Conservation (phyloP, 1,140 invertebrate species). For the Caenorhabditis latens region DNA sequence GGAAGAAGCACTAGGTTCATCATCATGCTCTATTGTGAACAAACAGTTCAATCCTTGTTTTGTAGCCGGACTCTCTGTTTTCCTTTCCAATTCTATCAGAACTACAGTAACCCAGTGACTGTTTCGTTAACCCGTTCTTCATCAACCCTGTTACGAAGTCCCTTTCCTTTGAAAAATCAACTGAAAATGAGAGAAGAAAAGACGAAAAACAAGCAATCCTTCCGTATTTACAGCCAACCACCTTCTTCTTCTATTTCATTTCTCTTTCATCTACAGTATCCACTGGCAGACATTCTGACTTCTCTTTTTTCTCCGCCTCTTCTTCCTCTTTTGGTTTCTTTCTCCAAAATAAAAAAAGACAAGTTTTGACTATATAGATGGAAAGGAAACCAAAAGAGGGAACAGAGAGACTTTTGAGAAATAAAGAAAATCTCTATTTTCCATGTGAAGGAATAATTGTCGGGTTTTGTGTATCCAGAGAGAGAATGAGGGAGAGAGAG, state of each 20-base stretch:
- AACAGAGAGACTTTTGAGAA: slow-evolving; percentile 24
- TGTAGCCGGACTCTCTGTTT: too few species aligned
- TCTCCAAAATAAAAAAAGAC: slow-evolving; percentile 41
- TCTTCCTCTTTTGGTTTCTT: slow-evolving; percentile 24
- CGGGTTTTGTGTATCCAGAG: slow-evolving; percentile 28
- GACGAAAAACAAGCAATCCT: slow-evolving; percentile 28
- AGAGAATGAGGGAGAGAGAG: background rate
- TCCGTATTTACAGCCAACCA: slow-evolving; percentile 38
- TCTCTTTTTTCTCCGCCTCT: background rate
- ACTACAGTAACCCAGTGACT: background rate
- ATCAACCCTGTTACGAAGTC: background rate
- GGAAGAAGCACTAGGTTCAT: too few species aligned
- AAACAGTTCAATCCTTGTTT: too few species aligned
- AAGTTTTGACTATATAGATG: slow-evolving; percentile 55
- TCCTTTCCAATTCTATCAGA: too few species aligned
- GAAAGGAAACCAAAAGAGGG: background rate
- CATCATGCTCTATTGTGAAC: too few species aligned
- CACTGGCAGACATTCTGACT: background rate
- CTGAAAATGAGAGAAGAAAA: background rate
- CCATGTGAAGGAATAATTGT: slow-evolving; percentile 53
- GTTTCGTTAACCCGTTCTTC: background rate
- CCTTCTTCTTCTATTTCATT: background rate
- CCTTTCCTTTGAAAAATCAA: background rate
- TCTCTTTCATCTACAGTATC: slow-evolving; percentile 19
- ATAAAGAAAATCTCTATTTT: slow-evolving; percentile 14